phyloP scores from a whole-genome alignment of 2,888 invertebrate species.

The Baccha elongata region DNA sequence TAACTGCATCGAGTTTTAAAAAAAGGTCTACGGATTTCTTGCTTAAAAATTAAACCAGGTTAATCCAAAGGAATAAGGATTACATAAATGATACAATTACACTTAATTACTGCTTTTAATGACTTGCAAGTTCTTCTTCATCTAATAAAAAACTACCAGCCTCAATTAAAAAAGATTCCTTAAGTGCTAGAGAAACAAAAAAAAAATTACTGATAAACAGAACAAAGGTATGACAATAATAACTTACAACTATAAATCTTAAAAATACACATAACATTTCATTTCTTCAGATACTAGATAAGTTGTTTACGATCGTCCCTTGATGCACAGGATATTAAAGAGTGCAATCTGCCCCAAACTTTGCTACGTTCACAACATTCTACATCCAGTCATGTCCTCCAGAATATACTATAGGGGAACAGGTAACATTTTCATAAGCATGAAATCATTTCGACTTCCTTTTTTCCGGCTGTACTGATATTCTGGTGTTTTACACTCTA shows the following conservation, averaged over 20 bases:
- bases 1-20: too few species aligned
- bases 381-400: neutral
- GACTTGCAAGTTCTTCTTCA: too few species aligned
- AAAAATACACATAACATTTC: slow-evolving; percentile 60
- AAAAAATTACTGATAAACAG: too few species aligned
- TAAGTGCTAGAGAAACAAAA: too few species aligned
- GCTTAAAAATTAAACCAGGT: too few species aligned
- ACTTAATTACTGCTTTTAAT: too few species aligned
- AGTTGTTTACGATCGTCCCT: slow-evolving; percentile 67
- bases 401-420: neutral
- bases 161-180: too few species aligned
- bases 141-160: too few species aligned
- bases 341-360: slow-evolving; percentile 56
- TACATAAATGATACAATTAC: too few species aligned
- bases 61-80: too few species aligned
- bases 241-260: slow-evolving; percentile 60
- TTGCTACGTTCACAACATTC: slow-evolving; percentile 20
- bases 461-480: slow-evolving; percentile 58
- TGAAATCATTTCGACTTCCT: slow-evolving; percentile 71
- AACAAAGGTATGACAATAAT: too few species aligned
- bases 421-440: slow-evolving; percentile 60
- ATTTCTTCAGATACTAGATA: slow-evolving; percentile 67
- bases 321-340: slow-evolving; percentile 71
- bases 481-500: slow-evolving; percentile 20
- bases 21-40: too few species aligned